Conservation (phyloP, 2,888 invertebrate species). For the Stratiomys singularior region DNA sequence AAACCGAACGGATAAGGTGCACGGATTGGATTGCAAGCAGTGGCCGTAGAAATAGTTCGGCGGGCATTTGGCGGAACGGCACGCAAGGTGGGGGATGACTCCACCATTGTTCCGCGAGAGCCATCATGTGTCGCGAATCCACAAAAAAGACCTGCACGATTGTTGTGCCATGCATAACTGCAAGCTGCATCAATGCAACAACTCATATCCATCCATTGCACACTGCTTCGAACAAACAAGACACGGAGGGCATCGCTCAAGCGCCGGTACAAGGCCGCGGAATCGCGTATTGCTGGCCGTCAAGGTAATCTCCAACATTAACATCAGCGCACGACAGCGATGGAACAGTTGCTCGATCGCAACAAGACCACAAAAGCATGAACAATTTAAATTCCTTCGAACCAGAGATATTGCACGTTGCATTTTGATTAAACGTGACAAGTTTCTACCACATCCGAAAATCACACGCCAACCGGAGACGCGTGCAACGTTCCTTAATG, state of each 20-base stretch:
- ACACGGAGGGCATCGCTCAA: not conserved
- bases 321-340: no score
- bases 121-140: not conserved
- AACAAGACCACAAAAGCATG: no score
- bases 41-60: not conserved
- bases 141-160: not conserved
- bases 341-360: no score
- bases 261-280: constrained; percentile 17
- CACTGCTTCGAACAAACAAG: not conserved
- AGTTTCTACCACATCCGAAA: no score
- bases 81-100: not conserved
- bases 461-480: no score
- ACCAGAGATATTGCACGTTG: no score
- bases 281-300: not conserved
- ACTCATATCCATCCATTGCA: no score
- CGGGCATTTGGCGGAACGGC: constrained; percentile 33
- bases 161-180: constrained; percentile 21
- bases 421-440: no score
- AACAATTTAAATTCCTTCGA: no score
- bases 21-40: constrained; percentile 9
- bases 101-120: not conserved
- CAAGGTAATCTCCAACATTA: no score
- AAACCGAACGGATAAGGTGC: not conserved
- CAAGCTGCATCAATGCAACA: not conserved
- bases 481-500: no score